These are phyloP conservation scores for Hyppa rectilinea DNA, from an alignment of 2,888 invertebrate species.

Conservation along the genomic window DNA sequence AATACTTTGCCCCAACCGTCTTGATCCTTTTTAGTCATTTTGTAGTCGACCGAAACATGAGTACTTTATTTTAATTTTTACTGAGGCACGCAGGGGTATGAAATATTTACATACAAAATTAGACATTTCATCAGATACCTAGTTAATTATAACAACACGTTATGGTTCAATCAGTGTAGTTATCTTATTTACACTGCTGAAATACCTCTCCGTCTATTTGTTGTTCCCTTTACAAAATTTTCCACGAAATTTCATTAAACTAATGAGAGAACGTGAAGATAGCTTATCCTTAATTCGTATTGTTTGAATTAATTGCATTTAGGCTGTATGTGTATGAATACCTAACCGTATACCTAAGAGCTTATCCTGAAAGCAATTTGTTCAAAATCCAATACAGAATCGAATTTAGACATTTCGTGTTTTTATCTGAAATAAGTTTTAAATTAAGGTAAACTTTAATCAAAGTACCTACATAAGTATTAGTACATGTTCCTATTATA, in stretches of 20 bases:
- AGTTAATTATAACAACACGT: constrained; percentile 16
- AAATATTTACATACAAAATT: constrained; percentile 17
- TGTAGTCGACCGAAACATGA: background rate
- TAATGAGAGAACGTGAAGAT: constrained; percentile 17
- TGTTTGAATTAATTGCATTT: constrained; percentile 48
- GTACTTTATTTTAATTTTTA: background rate
- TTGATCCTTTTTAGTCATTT: background rate
- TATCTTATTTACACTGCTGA: constrained; percentile 33
- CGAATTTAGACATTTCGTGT: background rate
- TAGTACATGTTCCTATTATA: background rate
- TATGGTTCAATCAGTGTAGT: constrained; percentile 25
- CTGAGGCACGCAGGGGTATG: background rate
- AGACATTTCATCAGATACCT: constrained; percentile 16
- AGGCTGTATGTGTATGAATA: constrained; percentile 16
- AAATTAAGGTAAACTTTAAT: background rate
- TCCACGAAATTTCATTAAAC: constrained; percentile 44
- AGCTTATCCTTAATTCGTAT: constrained; percentile 45
- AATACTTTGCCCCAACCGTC: background rate
- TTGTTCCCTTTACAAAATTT: constrained; percentile 14
- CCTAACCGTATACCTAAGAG: background rate
- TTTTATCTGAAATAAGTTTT: background rate
- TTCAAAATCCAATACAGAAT: background rate
- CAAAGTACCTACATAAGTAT: too few species aligned
- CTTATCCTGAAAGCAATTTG: constrained; percentile 25
- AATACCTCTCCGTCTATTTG: background rate